Evolutionary conservation across 2,888 invertebrate species (phyloP), one percentile per base, ranked within the genome.

Genomic region (Gasteruption jaculator): DNA sequence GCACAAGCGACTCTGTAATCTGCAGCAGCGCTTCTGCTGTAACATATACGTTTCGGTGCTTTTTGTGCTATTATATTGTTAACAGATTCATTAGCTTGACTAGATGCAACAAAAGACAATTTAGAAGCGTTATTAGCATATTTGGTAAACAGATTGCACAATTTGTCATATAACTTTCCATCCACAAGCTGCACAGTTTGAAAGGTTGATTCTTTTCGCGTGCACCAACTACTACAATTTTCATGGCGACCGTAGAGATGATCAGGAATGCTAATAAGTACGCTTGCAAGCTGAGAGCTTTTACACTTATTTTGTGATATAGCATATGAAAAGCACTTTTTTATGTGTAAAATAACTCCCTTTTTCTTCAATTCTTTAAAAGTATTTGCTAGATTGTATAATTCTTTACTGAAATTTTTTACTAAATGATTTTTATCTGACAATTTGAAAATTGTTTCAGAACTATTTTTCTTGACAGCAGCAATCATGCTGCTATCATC

Each of bases 1-100:
- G 16, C 15, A 15, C 6, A 20, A 7, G 26, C 25, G 18, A 26
- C 16, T 3, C 36, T 19, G 11, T 18, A 36, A 24, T 22, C 26
- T 16, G 36, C 14, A 1, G 20, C 4, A 4, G 8, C 11, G 5
- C 22, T 12, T 11, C 25, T 4, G 26, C 36, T 14, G n/a, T 36
- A 15, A 15, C 16, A 25, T 16, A 16, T n/a, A 24, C 18, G 42
- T 46, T 57, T 52, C 3, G 49, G 48, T 3, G 52, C 45, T 49
- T 57, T 56, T 20, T 56, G 56, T 16, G 56, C 51, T 41, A 53
- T 52, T 15, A 53, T 51, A 32, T 45, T 50, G 18, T 56, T 54
- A 1, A 56, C 11, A 19, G 42, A 48, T 43, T 52, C 52, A 27
- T 55, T 53, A 1, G 47, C 24, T 34, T 53, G 49, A 22, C 51